Base-by-base conservation (phyloP, 2,888 invertebrate species). In the Caenorhabditis japonica region DNA sequence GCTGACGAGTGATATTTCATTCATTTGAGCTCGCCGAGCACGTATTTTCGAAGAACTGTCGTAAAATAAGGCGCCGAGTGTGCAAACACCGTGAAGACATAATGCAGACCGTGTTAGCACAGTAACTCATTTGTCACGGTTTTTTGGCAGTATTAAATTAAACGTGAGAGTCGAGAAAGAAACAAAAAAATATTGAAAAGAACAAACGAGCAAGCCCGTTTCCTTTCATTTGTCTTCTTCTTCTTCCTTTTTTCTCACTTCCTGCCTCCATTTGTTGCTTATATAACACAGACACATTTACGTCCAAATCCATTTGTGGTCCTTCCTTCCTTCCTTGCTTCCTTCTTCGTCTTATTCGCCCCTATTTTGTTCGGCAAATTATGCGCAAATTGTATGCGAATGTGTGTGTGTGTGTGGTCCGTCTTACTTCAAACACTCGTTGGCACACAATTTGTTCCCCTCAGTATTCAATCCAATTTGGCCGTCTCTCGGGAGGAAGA, bases 381-480 rank as follows among this genome's bases (percentile, higher is more conserved):
- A 49, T 70, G 59, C 55, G 49, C 69, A 60, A 60, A 53, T 60
- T 70, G 58, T 52, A 44, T 68, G 66, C 46, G 66, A 44, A 66
- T 66, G 59, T 51, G 61, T 61, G 70, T 55, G 49, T 39, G 44
- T 36, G 36, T 58, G 19, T 23, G 27, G 39, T 1, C 13, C 21
- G 10, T 27, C 27, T 25, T 4, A 10, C 30, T 2, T 17, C 25
- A 19, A 27, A 44, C 30, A 46, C 36, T 15, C 15, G 4, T 44
- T 55, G 13, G 27, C 46, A 49, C 47, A 58, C 68, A 68, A 59
- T 68, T 58, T 68, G 53, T 39, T 43, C 60, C 53, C 60, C 36
- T 47, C 44, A 23, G 36, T 36, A 58, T 47, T 71, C 71, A 62
- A 53, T 56, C 58, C 71, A 70, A 62, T 62, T 58, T 61, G 62